Percentiles rank a stretch among this genome's conserved stretches.
These are phyloP conservation scores for Murina feae DNA, from an alignment of 2,113 vertebrate genomes.

Conservation along the genomic window DNA sequence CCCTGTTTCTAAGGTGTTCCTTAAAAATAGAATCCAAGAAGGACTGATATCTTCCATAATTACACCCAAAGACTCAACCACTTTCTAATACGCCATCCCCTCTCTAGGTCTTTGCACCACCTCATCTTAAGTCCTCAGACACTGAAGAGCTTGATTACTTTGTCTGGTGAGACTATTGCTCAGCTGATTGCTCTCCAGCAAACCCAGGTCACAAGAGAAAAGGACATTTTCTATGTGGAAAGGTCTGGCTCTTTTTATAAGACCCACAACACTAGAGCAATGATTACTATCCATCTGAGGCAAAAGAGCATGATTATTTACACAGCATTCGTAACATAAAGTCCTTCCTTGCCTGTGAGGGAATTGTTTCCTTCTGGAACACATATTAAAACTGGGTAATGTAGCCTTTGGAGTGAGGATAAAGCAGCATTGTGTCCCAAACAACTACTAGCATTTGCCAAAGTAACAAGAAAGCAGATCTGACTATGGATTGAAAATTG, in stretches of 20 bases:
- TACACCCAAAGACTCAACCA: neutral
- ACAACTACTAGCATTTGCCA: neutral
- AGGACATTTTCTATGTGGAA: neutral
- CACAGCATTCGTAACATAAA: neutral
- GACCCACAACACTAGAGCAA: neutral
- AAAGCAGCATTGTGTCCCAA: neutral
- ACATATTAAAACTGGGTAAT: neutral
- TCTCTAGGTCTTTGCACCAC: neutral
- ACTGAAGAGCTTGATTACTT: slow-evolving; percentile 3
- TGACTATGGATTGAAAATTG: neutral
- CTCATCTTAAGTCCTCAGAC: neutral
- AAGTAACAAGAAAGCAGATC: neutral
- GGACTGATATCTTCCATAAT: neutral
- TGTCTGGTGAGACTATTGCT: slow-evolving; percentile 21
- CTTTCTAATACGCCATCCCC: neutral
- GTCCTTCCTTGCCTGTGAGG: neutral
- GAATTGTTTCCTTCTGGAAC: neutral
- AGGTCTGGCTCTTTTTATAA: neutral
- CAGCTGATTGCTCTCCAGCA: neutral
- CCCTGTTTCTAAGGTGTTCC: neutral
- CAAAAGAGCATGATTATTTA: slow-evolving; percentile 30
- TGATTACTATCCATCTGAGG: slow-evolving; percentile 16
- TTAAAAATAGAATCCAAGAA: neutral
- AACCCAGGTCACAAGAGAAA: neutral
- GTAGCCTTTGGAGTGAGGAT: neutral